These are phyloP conservation scores for Hafferia zeledoni DNA, from an alignment of 2,797 vertebrate genomes.

Conservation along the genomic window DNA sequence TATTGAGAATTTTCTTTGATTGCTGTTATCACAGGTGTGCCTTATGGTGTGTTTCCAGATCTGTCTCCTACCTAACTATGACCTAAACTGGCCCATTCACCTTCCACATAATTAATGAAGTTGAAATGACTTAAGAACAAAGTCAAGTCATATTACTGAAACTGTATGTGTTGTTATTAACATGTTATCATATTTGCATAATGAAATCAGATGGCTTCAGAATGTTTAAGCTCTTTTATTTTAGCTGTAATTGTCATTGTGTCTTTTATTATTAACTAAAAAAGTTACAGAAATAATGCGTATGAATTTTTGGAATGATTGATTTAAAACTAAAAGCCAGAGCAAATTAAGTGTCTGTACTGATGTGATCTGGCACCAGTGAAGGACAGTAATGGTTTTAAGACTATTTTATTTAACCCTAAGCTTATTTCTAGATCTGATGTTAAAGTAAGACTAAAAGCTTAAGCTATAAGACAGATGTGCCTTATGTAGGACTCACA, in stretches of 20 bases:
- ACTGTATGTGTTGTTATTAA: conserved; percentile 11
- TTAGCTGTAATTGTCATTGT: conserved; percentile 37
- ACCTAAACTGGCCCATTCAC: background rate
- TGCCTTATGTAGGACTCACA: background rate
- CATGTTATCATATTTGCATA: conserved; percentile 41
- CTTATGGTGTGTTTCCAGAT: background rate
- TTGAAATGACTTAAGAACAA: conserved; percentile 1
- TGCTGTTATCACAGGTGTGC: background rate
- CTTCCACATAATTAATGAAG: background rate
- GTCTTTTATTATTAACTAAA: conserved; percentile 44
- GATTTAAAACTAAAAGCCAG: conserved; percentile 38
- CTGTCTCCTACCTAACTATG: background rate
- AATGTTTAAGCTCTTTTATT: conserved; percentile 19
- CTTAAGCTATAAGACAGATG: background rate
- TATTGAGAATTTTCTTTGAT: background rate
- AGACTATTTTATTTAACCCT: conserved; percentile 1
- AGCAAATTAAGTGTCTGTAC: background rate
- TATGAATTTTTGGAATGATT: conserved; percentile 40
- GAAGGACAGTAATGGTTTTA: conserved; percentile 8
- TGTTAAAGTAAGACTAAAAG: background rate
- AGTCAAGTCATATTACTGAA: conserved; percentile 30
- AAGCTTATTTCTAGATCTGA: background rate
- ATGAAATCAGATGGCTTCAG: conserved; percentile 53
- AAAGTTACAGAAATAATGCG: background rate
- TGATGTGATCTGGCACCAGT: background rate